These are phyloP conservation scores for Nothobranchius kuhntae DNA, from an alignment of 2,113 vertebrate genomes.

Conservation along the genomic window DNA sequence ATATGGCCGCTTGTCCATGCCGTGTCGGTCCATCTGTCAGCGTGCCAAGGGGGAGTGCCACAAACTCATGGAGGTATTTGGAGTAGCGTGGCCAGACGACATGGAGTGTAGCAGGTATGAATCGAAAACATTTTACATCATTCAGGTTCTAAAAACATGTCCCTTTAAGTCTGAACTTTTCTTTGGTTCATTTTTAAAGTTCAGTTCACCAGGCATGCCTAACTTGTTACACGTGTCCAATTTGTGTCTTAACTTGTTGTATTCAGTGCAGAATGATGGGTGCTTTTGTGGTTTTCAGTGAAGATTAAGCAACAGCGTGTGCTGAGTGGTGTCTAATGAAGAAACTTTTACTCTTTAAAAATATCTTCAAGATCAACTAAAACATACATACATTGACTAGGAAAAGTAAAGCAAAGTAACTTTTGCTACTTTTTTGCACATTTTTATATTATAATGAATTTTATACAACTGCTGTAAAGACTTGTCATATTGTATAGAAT, in stretches of 20 bases:
- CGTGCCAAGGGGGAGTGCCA: slow-evolving; percentile 89
- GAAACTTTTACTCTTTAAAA: neutral
- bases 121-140: neutral
- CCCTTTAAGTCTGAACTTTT: too few relatives aligned
- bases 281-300: neutral
- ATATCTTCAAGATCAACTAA: neutral
- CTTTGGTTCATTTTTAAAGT: neutral
- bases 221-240: neutral
- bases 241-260: neutral
- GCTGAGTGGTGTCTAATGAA: neutral
- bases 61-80: slow-evolving; percentile 97
- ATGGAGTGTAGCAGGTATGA: slow-evolving; percentile 93
- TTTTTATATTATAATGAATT: too few relatives aligned
- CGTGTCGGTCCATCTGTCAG: slow-evolving; percentile 91
- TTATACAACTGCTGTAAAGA: too few relatives aligned
- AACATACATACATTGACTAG: too few relatives aligned
- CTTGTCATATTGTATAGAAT: too few relatives aligned
- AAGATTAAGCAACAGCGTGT: neutral
- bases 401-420: too few relatives aligned
- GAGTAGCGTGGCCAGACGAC: slow-evolving; percentile 93
- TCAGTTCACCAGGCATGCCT: neutral
- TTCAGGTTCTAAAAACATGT: too few relatives aligned
- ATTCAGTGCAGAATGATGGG: neutral
- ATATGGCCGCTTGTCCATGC: slow-evolving; percentile 91
- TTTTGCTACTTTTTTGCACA: too few relatives aligned